Percentiles rank a stretch among this genome's conserved stretches.
These are phyloP conservation scores for Cerastis leucographa DNA, from an alignment of 2,888 invertebrate genomes.

Conservation along the genomic window DNA sequence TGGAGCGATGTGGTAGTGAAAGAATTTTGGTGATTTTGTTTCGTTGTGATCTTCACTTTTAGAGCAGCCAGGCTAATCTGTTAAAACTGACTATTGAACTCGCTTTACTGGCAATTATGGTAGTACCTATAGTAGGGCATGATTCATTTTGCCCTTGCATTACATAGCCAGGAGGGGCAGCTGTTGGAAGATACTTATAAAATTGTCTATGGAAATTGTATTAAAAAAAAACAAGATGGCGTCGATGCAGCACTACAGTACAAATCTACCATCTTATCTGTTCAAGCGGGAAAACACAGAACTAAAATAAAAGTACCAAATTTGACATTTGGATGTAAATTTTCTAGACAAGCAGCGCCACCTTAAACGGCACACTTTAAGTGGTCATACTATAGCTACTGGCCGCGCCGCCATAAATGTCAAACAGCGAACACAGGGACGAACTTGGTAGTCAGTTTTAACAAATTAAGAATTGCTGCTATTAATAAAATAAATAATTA, in stretches of 20 bases:
- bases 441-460: constrained; percentile 17
- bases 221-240: neutral
- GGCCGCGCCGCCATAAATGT: neutral
- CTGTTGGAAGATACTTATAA: neutral
- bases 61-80: constrained; percentile 1
- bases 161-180: neutral
- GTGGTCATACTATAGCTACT: neutral
- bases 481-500: constrained; percentile 6
- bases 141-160: neutral
- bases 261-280: too few species aligned
- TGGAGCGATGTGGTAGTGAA: constrained; percentile 53
- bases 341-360: too few species aligned
- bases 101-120: neutral
- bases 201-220: neutral
- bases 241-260: neutral
- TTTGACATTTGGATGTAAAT: too few species aligned
- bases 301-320: too few species aligned
- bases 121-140: neutral
- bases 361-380: too few species aligned
- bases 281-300: too few species aligned
- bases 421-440: constrained; percentile 20
- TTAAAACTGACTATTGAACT: neutral
- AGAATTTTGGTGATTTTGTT: constrained; percentile 6
- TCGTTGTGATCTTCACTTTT: constrained; percentile 35
- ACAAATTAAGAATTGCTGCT: constrained; percentile 21